These are phyloP conservation scores for Papilio aristodemus DNA, from an alignment of 1,140 invertebrate genomes.

Conservation along the genomic window DNA sequence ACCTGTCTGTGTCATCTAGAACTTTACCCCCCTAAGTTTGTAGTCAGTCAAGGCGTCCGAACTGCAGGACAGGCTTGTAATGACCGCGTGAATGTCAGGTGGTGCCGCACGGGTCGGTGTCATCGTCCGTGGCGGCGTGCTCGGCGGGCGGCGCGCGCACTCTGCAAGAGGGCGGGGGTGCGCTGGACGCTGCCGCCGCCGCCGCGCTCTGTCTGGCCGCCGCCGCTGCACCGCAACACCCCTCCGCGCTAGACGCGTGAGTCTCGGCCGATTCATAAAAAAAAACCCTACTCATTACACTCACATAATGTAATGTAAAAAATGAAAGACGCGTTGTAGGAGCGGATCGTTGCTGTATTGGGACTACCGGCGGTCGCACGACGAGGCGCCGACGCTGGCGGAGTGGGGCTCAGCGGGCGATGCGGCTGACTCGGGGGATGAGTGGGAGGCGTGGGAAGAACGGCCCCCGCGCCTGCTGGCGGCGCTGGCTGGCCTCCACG, in stretches of 20 bases:
- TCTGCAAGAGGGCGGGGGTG: constrained; percentile 85
- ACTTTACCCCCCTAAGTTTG: too few relatives aligned
- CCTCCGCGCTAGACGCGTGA: constrained; percentile 86
- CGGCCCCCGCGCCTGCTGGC: constrained; percentile 51
- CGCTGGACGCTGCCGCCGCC: constrained; percentile 86
- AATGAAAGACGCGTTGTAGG: too few relatives aligned
- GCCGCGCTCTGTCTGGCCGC: constrained; percentile 85
- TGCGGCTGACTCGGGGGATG: neutral
- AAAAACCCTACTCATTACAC: too few relatives aligned
- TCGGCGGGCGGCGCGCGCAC: constrained; percentile 85
- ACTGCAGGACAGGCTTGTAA: too few relatives aligned
- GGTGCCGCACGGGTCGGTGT: constrained; percentile 87
- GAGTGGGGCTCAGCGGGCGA: constrained; percentile 52
- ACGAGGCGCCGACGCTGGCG: constrained; percentile 43
- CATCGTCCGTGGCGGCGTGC: constrained; percentile 86
- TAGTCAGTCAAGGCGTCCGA: too few relatives aligned
- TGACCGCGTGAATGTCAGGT: constrained; percentile 81
- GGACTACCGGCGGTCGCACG: constrained; percentile 78
- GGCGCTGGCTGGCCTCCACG: constrained; percentile 76
- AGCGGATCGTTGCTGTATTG: constrained; percentile 88
- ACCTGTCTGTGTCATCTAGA: too few relatives aligned
- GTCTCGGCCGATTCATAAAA: too few relatives aligned
- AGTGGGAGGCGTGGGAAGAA: neutral
- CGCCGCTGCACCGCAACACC: constrained; percentile 83
- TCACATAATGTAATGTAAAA: too few relatives aligned